phyloP scores from a whole-genome alignment of 2,113 vertebrate species.

The Lampris incognitus region DNA sequence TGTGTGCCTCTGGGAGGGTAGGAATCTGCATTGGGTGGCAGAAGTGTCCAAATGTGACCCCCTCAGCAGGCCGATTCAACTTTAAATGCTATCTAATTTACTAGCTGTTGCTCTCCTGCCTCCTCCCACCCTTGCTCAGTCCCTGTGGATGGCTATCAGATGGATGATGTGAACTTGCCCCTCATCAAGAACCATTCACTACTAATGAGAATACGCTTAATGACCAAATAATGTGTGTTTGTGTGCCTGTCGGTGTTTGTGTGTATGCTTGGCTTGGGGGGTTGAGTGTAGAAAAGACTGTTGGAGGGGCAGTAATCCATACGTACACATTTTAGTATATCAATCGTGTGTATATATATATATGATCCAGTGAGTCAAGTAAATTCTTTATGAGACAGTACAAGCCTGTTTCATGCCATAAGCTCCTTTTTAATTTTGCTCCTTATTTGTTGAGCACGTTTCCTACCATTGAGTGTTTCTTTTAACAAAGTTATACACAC shows the following conservation, averaged over 20 bases:
- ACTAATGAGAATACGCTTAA: slow-evolving; percentile 81
- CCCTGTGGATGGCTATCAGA: slow-evolving; percentile 72
- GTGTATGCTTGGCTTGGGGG: slow-evolving; percentile 27
- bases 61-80: slow-evolving; percentile 79
- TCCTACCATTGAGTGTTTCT: too few relatives aligned
- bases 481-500: too few relatives aligned
- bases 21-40: slow-evolving; percentile 77
- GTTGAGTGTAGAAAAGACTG: neutral
- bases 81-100: slow-evolving; percentile 81
- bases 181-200: slow-evolving; percentile 75
- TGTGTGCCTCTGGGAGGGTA: slow-evolving; percentile 68
- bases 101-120: slow-evolving; percentile 70
- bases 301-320: too few relatives aligned
- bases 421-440: too few relatives aligned
- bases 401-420: too few relatives aligned
- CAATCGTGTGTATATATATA: too few relatives aligned
- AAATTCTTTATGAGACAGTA: too few relatives aligned
- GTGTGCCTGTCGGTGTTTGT: slow-evolving; percentile 25
- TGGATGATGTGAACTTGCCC: slow-evolving; percentile 76
- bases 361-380: too few relatives aligned
- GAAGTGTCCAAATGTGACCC: slow-evolving; percentile 80
- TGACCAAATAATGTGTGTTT: slow-evolving; percentile 64
- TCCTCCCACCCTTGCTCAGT: slow-evolving; percentile 60
- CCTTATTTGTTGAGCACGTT: too few relatives aligned
- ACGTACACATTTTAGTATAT: too few relatives aligned